Evolutionary conservation across 2,797 vertebrate species (phyloP), one percentile per base, ranked within the genome.

Genomic region (Gypaetus barbatus): DNA sequence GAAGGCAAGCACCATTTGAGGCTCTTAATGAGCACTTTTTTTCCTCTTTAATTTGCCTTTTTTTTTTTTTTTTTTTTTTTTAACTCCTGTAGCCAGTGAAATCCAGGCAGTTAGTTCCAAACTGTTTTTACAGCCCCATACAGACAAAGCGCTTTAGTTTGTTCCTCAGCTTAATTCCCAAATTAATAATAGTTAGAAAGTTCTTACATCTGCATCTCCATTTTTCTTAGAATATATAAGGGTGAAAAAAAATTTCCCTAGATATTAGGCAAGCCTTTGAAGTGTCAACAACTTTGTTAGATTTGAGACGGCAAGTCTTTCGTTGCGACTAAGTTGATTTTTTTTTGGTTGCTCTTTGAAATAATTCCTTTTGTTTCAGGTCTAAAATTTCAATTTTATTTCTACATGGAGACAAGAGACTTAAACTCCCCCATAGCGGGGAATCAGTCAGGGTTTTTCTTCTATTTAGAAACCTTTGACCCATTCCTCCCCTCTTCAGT

Each of bases 301-400:
- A 8, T 78, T 78, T 73, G 63, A 88, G 51, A 30, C 2, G 1
- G 23, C 14, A 56, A 74, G 30, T 71, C 24, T 60, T 86, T 69
- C 7, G 2, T 78, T 46, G 5, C 0, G 18, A 87, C 13, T 49
- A 51, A 23, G 17, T 66, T 56, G 46, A 16, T 39, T 31, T 75
- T 64, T 35, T 19, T 61, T 73, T 44, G 7, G 17, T 68, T 71
- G 44, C 16, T 84, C 46, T 94, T 84, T 86, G 70, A 92, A 95
- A 79, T 86, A 9, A 77, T 79, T 82, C 18, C 13, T 89, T 90
- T 90, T 84, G 41, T 88, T 94, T 95, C 64, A 65, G 37, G 18
- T 51, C 31, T 84, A 43, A 93, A 95, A 91, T 86, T 93, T 78
- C 64, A 65, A 11, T 93, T 95, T 92, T 78, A n/a, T 89, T 91